Percentiles rank a stretch among this genome's conserved stretches.
These are phyloP conservation scores for Rhynchotus rufescens DNA, from an alignment of 2,797 vertebrate genomes.

Conservation along the genomic window DNA sequence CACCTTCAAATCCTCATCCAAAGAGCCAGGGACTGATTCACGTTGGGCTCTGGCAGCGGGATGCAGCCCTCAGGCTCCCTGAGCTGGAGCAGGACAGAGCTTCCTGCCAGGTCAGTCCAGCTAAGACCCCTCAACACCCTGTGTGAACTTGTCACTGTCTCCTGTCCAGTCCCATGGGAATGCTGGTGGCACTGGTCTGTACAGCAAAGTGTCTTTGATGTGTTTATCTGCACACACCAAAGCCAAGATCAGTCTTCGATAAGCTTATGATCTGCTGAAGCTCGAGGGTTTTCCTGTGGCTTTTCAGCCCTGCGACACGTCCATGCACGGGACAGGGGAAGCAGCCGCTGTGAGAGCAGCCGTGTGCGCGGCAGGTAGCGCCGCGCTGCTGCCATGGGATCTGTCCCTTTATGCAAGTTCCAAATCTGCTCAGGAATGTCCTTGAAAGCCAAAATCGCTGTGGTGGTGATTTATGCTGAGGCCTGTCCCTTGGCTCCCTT, in stretches of 20 bases:
- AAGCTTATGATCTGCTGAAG: constrained; percentile 26
- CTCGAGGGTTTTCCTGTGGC: neutral
- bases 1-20: neutral
- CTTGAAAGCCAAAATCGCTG: neutral
- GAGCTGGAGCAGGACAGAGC: accelerated
- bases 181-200: accelerated
- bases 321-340: neutral
- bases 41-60: neutral
- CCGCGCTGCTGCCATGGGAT: accelerated
- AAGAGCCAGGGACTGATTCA: neutral
- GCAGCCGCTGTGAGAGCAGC: neutral
- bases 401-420: neutral
- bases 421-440: constrained; percentile 53
- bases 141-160: neutral
- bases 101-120: accelerated
- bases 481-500: neutral
- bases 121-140: neutral
- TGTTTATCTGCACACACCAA: constrained; percentile 31
- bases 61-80: neutral
- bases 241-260: constrained; percentile 30
- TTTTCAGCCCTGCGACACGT: neutral
- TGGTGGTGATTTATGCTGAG: neutral
- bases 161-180: neutral
- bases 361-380: accelerated
- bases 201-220: neutral